phyloP scores from a whole-genome alignment of 2,113 vertebrate species.

The Clinocottus analis region DNA sequence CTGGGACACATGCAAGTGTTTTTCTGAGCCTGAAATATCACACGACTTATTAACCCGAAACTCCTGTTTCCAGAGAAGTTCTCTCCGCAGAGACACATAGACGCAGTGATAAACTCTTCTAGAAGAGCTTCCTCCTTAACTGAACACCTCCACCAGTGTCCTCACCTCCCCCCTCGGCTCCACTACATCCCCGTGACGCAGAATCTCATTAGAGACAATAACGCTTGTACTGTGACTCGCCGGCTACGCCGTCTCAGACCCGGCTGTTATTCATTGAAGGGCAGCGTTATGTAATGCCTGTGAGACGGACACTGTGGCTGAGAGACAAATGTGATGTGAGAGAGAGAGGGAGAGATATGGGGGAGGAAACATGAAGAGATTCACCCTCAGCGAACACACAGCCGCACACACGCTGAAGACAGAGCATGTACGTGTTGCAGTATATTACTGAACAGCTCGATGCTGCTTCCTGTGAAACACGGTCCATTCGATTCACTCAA shows the following conservation, averaged over 20 bases:
- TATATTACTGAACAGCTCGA: neutral
- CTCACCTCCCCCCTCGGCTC: neutral
- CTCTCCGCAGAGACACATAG: neutral
- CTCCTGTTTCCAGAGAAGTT: neutral
- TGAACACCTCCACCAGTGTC: neutral
- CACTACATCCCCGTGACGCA: neutral
- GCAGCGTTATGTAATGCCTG: slow-evolving; percentile 46
- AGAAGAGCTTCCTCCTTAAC: neutral
- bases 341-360: neutral
- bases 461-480: neutral
- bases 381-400: neutral
- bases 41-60: neutral
- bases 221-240: slow-evolving; percentile 26
- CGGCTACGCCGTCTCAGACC: neutral
- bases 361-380: neutral
- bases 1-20: too few species aligned
- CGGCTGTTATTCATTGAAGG: slow-evolving; percentile 37
- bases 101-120: neutral
- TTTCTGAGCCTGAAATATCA: neutral
- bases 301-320: slow-evolving; percentile 24
- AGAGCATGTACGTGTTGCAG: too few species aligned
- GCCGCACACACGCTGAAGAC: neutral
- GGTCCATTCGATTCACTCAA: neutral
- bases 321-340: slow-evolving; percentile 16
- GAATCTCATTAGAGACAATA: slow-evolving; percentile 37